Evolutionary conservation across 2,888 invertebrate genomes (phyloP), one percentile per base, ranked within the genome.

Genomic region (Timema podura): DNA sequence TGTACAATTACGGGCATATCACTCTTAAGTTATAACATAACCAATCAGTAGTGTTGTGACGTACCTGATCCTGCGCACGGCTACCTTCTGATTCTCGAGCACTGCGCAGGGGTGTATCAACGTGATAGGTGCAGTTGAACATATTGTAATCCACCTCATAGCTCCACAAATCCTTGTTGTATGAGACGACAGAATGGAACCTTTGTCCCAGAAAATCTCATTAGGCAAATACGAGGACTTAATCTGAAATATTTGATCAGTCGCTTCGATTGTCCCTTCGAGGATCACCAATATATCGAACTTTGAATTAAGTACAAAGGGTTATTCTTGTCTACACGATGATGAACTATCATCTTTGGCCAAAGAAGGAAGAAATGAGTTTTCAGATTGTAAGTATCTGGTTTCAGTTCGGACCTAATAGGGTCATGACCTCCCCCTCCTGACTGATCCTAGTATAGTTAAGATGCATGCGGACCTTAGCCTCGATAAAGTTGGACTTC

Each of bases 321-420:
- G 76, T 96, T 96, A 64, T 79, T 77, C 71, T 83, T 87, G 79
- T 95, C 91, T 76, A 99, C 97, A 72, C 87, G 87, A 80, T 99
- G 98, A 16, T 95, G 91, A 48, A 97, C 91, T 8, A 95, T 92
- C 79, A 95, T 89, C 77, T 93, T 89, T 0, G 98, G 98, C 98
- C 98, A 98, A 72, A 98, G 91, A 79, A 98, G 93, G 83, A 99
- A 97, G 6, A 97, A 85, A 75, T 91, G 87, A 9, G 95, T 91
- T 74, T 92, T 91, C 76, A 94, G 93, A 45, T 92, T 93, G 78
- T 96, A 93, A 15, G 90, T 87, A 75, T 87, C 86, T n/a, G n/a
- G n/a, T n/a, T n/a, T n/a, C n/a, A n/a, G n/a, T n/a, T n/a, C n/a
- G n/a, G n/a, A n/a, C n/a, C n/a, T n/a, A n/a, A n/a, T n/a, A n/a